phyloP scores from a whole-genome alignment of 1,140 invertebrate genomes.

The Aphaenogaster ashmeadi region DNA sequence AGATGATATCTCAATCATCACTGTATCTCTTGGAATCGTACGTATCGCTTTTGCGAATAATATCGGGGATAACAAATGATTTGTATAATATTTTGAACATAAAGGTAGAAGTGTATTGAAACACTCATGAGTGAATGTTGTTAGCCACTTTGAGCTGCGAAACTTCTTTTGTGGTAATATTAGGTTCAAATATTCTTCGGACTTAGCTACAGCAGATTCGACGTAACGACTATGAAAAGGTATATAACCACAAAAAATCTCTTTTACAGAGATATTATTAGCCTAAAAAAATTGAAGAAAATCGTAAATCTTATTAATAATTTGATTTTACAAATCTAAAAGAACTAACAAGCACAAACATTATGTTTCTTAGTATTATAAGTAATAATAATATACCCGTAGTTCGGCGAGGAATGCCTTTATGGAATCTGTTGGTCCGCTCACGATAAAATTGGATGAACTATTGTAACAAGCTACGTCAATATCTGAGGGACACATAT shows the following conservation, averaged over 20 bases:
- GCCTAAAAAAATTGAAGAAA: constrained; percentile 86
- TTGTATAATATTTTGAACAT: constrained; percentile 97
- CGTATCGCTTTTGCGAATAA: constrained; percentile 94
- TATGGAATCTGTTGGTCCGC: constrained; percentile 88
- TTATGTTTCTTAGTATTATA: no score
- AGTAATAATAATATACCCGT: constrained; percentile 77
- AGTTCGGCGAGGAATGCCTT: constrained; percentile 80
- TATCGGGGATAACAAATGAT: constrained; percentile 95
- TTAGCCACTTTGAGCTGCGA: constrained; percentile 86
- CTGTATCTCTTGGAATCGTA: constrained; percentile 92
- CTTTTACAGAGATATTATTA: constrained; percentile 92
- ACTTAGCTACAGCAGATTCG: constrained; percentile 88
- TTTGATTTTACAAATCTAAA: background rate
- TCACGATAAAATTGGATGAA: constrained; percentile 86
- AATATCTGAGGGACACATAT: background rate
- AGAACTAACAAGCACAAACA: background rate
- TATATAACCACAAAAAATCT: constrained; percentile 90
- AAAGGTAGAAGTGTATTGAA: constrained; percentile 91
- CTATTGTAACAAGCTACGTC: constrained; percentile 17
- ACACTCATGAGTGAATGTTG: constrained; percentile 93
- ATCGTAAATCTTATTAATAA: background rate
- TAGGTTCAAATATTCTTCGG: constrained; percentile 91
- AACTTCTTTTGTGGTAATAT: constrained; percentile 90
- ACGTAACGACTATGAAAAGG: constrained; percentile 92
- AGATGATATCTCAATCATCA: constrained; percentile 94